Percentiles rank a stretch among this genome's conserved stretches.
Conservation (phyloP, 2,797 vertebrate genomes). For the Cossypha dichroa region DNA sequence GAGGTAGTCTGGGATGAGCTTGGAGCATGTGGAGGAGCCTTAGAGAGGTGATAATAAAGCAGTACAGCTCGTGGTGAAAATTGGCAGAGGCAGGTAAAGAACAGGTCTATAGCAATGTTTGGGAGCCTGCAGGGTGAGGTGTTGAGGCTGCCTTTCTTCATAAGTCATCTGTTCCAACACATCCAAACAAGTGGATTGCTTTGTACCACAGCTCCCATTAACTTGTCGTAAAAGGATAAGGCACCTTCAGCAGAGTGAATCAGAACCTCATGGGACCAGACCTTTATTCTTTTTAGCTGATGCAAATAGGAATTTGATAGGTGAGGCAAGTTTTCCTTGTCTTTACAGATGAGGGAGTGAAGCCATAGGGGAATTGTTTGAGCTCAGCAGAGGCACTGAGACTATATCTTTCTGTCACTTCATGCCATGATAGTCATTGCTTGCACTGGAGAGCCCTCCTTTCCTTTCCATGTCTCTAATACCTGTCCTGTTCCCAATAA, state of each 20-base stretch:
- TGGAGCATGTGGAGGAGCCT: not conserved
- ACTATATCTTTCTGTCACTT: not conserved
- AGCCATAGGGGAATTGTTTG: not conserved
- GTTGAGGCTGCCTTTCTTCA: not conserved
- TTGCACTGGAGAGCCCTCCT: not conserved
- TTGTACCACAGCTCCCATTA: not conserved
- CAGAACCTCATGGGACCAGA: constrained; percentile 16
- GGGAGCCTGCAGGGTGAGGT: not conserved
- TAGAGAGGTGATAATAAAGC: not conserved
- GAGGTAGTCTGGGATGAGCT: not conserved
- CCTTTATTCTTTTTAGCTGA: constrained; percentile 1
- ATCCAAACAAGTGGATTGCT: not conserved
- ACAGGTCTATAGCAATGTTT: not conserved
- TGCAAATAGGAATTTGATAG: not conserved
- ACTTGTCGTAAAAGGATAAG: not conserved
- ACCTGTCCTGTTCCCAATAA: not conserved
- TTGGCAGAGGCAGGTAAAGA: not conserved
- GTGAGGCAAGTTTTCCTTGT: not conserved
- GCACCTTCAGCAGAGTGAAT: constrained; percentile 9
- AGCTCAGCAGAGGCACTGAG: not conserved
- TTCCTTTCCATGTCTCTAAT: not conserved
- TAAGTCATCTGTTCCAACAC: not conserved
- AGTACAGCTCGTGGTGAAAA: not conserved
- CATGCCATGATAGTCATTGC: not conserved
- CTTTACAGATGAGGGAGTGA: not conserved